Evolutionary conservation across 2,113 vertebrate species (phyloP).

Genomic region (Bubo bubo): DNA sequence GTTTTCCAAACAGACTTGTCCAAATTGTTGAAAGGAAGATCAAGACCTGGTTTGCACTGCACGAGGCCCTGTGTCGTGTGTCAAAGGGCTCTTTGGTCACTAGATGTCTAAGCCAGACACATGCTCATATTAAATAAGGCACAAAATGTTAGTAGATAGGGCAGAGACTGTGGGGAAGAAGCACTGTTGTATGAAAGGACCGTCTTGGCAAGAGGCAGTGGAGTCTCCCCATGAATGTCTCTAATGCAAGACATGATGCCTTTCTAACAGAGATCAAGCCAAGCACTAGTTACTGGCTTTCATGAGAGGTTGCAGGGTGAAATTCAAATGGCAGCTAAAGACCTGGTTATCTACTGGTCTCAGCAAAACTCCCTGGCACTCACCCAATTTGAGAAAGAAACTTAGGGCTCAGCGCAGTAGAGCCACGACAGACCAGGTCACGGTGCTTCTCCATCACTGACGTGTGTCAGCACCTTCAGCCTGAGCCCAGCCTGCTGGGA

Average conservation of each 20-base stretch:
- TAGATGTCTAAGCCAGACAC: background rate
- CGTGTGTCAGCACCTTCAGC: background rate
- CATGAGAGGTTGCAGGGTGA: background rate
- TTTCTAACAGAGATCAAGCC: background rate
- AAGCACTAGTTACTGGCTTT: background rate
- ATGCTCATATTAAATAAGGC: background rate
- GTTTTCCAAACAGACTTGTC: background rate
- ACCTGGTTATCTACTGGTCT: background rate
- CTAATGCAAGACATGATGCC: rapidly evolving
- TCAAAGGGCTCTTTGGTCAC: background rate
- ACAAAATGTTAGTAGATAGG: background rate
- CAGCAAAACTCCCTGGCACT: background rate
- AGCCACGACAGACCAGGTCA: background rate
- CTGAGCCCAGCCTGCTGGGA: background rate
- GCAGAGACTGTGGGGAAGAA: background rate
- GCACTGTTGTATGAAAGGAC: background rate
- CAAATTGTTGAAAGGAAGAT: background rate
- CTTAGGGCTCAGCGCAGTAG: background rate
- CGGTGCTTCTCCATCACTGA: rapidly evolving
- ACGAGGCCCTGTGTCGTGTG: rapidly evolving
- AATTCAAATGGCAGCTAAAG: background rate
- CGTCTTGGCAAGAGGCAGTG: background rate
- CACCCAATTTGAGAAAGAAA: background rate
- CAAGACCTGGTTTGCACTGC: rapidly evolving
- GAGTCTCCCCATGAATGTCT: background rate